Evolutionary conservation across 2,888 invertebrate species (phyloP), one percentile per base, ranked within the genome.

Genomic region (Elmis aenea): DNA sequence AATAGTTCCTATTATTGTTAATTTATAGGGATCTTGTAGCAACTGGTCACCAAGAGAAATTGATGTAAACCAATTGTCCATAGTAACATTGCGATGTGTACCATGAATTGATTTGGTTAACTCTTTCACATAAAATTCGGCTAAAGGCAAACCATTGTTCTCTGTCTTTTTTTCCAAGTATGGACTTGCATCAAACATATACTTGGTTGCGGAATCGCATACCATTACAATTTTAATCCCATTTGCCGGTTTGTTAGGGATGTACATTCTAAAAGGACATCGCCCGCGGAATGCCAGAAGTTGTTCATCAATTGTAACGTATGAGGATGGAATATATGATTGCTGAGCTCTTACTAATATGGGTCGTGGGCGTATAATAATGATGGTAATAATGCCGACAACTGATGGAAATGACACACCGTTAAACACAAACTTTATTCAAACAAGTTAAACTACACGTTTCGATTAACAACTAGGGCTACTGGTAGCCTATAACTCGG

Each of bases 161-260:
- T 54, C 38, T n/a, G 55, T 55, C 13, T 26, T 38, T 50, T 55
- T 59, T 33, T 51, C 55, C 28, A 58, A 34, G 38, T 59, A 59
- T 21, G 55, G 54, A 25, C 33, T 46, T 13, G 48, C 54, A 42
- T 58, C 49, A 22, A 54, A 37, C 55, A 61, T 52, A 38, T 60
- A 59, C 18, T 50, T 44, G 3, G 57, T 51, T 1, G 45, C 38
- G 31, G 37, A 39, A 43, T 59, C 57, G 33, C 54, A 56, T 31
- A 61, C 28, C 53, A 60, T 54, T 32, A 38, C 42, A 27, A 61
- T 45, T 45, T 61, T 61, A 3, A 62, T 43, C 1, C 58, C 58
- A 36, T 58, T 55, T 8, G 43, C 40, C 2, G 57, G 55, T 21
- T 58, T 59, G 24, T 52, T 57, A 6, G 57, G 58, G 15, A 59